Evolutionary conservation across 2,888 invertebrate genomes (phyloP).

Genomic region (Scaptomyza polygonia): DNA sequence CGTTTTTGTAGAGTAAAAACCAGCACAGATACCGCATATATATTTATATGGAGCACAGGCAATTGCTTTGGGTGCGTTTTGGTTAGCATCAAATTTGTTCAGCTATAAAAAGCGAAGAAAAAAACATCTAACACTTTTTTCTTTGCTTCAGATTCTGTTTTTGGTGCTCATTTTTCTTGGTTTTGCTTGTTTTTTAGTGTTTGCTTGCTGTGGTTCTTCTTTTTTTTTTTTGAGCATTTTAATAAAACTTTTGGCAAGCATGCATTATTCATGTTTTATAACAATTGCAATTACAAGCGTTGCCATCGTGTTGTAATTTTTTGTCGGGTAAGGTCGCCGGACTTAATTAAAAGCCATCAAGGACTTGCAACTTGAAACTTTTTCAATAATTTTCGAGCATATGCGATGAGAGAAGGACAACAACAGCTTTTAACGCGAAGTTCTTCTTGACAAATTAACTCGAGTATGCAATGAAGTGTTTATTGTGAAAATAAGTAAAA

Average conservation of each 20-base stretch:
- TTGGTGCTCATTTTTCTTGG: constrained; percentile 4
- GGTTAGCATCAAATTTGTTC: constrained; percentile 34
- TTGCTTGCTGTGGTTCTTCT: constrained; percentile 32
- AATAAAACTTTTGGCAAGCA: constrained; percentile 69
- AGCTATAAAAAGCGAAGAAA: constrained; percentile 18
- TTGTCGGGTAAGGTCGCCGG: not conserved
- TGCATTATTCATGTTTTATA: constrained; percentile 75
- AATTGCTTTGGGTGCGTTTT: constrained; percentile 52
- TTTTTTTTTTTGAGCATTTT: constrained; percentile 56
- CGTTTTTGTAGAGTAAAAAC: not conserved
- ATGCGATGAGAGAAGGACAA: constrained; percentile 26
- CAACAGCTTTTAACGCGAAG: constrained; percentile 8
- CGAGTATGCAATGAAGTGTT: constrained; percentile 80
- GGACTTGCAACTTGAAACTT: constrained; percentile 55
- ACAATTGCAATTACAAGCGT: constrained; percentile 66
- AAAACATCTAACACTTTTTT: not conserved
- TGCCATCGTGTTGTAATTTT: constrained; percentile 2
- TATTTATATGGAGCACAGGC: not conserved
- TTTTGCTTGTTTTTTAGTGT: constrained; percentile 6
- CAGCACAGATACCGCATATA: not conserved
- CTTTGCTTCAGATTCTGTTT: not conserved
- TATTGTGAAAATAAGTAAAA: constrained; percentile 68
- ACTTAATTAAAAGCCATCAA: constrained; percentile 73
- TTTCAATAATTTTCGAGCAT: constrained; percentile 75
- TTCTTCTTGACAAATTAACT: constrained; percentile 80